Evolutionary conservation across 2,888 invertebrate species (phyloP).

Genomic region (Fissipunctia ypsillon): DNA sequence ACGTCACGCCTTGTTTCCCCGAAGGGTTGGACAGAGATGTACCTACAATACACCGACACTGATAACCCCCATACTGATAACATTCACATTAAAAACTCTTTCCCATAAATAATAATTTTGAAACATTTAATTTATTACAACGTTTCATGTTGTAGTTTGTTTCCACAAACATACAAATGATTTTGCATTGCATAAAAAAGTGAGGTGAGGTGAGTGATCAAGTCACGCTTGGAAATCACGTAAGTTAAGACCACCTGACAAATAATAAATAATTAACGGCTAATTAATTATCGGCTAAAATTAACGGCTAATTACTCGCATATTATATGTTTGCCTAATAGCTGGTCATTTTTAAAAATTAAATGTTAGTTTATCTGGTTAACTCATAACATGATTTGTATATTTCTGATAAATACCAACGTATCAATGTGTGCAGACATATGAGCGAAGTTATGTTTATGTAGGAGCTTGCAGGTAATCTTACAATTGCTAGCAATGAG

Average conservation of each 20-base stretch:
- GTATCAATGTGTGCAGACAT: not conserved
- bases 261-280: too few relatives aligned
- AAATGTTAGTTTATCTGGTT: too few relatives aligned
- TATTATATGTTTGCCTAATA: not conserved
- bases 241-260: not conserved
- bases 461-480: not conserved
- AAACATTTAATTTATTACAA: not conserved
- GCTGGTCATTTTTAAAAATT: too few relatives aligned
- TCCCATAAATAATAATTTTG: not conserved
- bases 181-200: too few relatives aligned
- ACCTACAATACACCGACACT: too few relatives aligned
- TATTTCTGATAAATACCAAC: not conserved
- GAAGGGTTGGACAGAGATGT: too few relatives aligned
- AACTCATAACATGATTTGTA: not conserved
- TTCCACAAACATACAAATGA: not conserved
- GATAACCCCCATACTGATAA: too few relatives aligned
- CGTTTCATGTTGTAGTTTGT: not conserved
- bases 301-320: not conserved
- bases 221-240: not conserved
- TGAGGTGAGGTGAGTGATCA: not conserved
- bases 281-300: too few relatives aligned
- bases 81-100: too few relatives aligned
- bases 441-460: not conserved
- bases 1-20: too few relatives aligned
- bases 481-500: not conserved